These are phyloP conservation scores for Chironomus tentans DNA, from an alignment of 2,888 invertebrate species.

Conservation along the genomic window DNA sequence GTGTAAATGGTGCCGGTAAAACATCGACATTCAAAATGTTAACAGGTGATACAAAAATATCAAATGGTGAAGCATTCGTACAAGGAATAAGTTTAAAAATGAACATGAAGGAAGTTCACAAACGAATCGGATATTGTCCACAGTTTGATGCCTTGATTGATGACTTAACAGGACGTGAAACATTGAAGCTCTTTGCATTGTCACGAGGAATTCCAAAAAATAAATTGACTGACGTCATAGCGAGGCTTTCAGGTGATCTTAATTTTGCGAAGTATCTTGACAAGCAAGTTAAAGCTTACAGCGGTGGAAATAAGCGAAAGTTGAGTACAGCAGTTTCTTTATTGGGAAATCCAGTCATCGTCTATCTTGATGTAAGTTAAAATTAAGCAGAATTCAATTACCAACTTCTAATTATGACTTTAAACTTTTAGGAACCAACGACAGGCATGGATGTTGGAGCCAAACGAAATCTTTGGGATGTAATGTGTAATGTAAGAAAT, in stretches of 20 bases:
- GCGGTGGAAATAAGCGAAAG: conserved; percentile 69
- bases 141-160: conserved; percentile 65
- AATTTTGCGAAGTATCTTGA: conserved; percentile 54
- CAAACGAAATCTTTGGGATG: conserved; percentile 71
- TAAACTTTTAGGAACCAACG: conserved; percentile 22
- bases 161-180: conserved; percentile 62
- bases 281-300: conserved; percentile 52
- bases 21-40: conserved; percentile 85
- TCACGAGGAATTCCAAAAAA: conserved; percentile 49
- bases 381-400: too few species aligned
- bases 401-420: conserved; percentile 31
- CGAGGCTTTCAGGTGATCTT: conserved; percentile 46
- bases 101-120: conserved; percentile 50
- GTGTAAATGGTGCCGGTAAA: conserved; percentile 81
- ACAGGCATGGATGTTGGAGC: conserved; percentile 65
- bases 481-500: conserved; percentile 56
- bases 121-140: conserved; percentile 62
- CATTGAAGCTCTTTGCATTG: conserved; percentile 53
- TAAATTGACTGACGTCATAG: conserved; percentile 38
- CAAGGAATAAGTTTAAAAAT: conserved; percentile 47
- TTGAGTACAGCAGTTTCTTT: conserved; percentile 62
- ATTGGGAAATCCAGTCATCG: conserved; percentile 57
- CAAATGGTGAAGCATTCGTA: conserved; percentile 61
- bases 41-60: conserved; percentile 69
- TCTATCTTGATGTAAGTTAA: conserved; percentile 42